Conservation (phyloP, 2,888 invertebrate genomes). For the Blera fallax region DNA sequence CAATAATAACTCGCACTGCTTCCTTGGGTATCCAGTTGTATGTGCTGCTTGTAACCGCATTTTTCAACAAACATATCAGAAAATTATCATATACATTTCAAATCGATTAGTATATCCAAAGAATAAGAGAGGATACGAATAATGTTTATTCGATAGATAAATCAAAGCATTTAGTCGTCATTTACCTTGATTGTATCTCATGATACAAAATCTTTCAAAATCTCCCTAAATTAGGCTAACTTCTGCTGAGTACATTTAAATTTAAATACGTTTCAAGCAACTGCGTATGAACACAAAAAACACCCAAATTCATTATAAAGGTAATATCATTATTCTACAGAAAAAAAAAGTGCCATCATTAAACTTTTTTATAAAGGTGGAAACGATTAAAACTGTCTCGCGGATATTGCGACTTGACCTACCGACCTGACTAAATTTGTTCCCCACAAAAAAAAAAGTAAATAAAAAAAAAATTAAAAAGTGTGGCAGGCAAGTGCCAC, state of each 20-base stretch:
- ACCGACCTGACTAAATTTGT: not conserved
- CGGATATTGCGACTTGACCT: constrained; percentile 15
- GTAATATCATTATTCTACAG: not conserved
- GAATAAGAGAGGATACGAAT: too few relatives aligned
- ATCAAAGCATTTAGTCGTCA: not conserved
- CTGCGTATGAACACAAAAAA: not conserved
- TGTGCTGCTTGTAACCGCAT: not conserved
- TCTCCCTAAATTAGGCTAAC: too few relatives aligned
- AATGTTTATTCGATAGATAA: too few relatives aligned
- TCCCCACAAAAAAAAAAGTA: constrained; percentile 3
- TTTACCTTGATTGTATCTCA: too few relatives aligned
- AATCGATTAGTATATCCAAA: not conserved
- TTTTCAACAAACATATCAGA: not conserved
- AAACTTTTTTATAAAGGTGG: constrained; percentile 15
- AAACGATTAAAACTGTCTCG: constrained; percentile 25
- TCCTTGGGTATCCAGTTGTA: not conserved
- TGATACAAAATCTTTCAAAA: not conserved
- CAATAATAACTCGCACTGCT: not conserved
- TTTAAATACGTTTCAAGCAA: not conserved
- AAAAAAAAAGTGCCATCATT: not conserved
- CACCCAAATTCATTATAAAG: not conserved
- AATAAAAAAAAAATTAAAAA: not conserved
- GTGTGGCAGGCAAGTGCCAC: not conserved
- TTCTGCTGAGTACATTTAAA: not conserved
- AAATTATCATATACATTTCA: not conserved